Evolutionary conservation across 2,797 vertebrate genomes (phyloP), one percentile per base, ranked within the genome.

Genomic region (Poeciliopsis gracilis): DNA sequence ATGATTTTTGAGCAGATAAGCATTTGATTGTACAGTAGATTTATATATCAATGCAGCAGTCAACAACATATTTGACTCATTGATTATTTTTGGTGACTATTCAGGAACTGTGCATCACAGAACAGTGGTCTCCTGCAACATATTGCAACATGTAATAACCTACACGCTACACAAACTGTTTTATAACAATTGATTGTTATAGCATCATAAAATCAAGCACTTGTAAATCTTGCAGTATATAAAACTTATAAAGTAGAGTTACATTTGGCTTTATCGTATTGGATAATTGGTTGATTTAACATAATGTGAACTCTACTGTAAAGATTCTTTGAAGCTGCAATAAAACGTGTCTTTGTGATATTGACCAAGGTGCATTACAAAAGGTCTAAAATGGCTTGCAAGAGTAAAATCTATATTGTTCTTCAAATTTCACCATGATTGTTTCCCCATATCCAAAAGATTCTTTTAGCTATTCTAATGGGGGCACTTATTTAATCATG

Each of bases 221-320:
- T 28, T 41, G 77, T n/a, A 70, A 46, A 61, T 70, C 13, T 59
- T 43, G 36, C 43, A 2, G 61, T 66, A 79, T 47, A 45, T 28
- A 70, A 46, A 63, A 61, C 69, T 49, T 79, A 46, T 11, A 43
- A 61, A 57, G 25, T 11, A 41, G 33, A 82, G 73, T 71, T 67
- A 70, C 73, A 73, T 57, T 46, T 20, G 30, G 67, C 75, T 70
- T 47, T 23, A 72, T 71, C 61, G 67, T 33, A 47, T 12, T 45
- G 33, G 28, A 70, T 61, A 47, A 69, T 69, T 25, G 15, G 18
- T 3, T 33, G 57, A 71, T 47, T 72, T 78, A 25, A 81, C 28
- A 46, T 28, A 71, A 57, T n/a, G 36, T 66, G 63, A 38, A 66
- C 3, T 41, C 33, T 67, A 25, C 18, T 67, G 20, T 41, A 67